A percentile compares a stretch with the other conserved stretches of the same genome.
Evolutionary conservation across 2,113 vertebrate genomes (phyloP).

Genomic region (Irena cyanogastra): DNA sequence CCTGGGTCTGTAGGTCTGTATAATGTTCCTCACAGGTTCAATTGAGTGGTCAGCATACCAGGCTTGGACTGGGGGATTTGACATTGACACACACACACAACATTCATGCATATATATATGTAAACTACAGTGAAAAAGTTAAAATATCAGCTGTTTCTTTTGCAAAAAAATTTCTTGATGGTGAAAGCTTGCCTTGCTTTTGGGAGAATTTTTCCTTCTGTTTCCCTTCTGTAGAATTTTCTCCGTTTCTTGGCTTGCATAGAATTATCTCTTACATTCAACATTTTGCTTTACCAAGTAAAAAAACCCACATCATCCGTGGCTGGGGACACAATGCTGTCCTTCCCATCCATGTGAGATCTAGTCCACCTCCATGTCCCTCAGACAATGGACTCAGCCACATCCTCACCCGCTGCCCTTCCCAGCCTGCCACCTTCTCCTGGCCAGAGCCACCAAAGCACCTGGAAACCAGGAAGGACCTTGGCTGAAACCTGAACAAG

Average conservation of each 20-base stretch:
- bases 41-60: slow-evolving; percentile 15
- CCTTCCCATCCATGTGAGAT: background rate
- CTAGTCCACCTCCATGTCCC: background rate
- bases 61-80: slow-evolving; percentile 3
- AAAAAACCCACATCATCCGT: rapidly evolving
- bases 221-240: background rate
- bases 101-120: background rate
- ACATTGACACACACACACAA: background rate
- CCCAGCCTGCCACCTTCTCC: background rate
- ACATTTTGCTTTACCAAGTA: background rate
- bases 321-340: background rate
- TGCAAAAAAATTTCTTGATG: background rate
- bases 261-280: background rate
- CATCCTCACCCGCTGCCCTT: background rate
- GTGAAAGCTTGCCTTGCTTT: background rate
- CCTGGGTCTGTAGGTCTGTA: slow-evolving; percentile 58
- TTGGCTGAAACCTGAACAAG: background rate
- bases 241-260: background rate
- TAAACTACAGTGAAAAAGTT: background rate
- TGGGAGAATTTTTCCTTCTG: background rate
- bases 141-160: background rate
- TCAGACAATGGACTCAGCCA: background rate
- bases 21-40: slow-evolving; percentile 59
- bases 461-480: background rate
- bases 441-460: background rate